Percentiles rank a stretch among this genome's conserved stretches.
Conservation (phyloP, 2,797 vertebrate genomes). For the Dryobates pubescens region DNA sequence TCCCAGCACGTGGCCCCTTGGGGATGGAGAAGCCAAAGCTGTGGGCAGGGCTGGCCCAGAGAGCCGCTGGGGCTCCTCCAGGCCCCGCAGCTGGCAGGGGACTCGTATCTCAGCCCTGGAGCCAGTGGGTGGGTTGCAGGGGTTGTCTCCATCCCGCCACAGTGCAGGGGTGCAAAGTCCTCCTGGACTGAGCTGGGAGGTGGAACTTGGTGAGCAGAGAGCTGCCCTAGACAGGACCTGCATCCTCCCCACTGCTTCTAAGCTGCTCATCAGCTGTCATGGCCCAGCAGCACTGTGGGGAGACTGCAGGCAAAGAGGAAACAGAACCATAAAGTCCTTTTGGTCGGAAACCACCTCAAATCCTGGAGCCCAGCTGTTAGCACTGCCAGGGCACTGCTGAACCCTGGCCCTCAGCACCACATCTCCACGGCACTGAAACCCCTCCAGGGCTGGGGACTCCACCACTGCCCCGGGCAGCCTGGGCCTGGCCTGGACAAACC, state of each 20-base stretch:
- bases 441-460: background rate
- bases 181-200: background rate
- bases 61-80: background rate
- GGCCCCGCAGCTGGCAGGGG: background rate
- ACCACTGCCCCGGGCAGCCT: background rate
- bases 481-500: background rate
- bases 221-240: background rate
- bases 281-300: background rate
- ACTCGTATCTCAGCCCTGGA: background rate
- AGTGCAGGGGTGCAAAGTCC: fast-evolving
- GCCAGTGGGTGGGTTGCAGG: background rate
- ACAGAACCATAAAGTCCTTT: background rate
- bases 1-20: background rate
- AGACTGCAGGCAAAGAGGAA: background rate
- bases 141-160: fast-evolving
- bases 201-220: background rate
- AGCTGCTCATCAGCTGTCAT: background rate
- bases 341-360: background rate
- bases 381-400: background rate
- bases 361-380: background rate
- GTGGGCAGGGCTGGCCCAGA: background rate
- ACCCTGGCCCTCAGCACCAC: background rate
- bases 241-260: background rate
- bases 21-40: background rate
- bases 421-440: background rate